Conservation (phyloP, 2,113 vertebrate species). For the Toxotes chatareus region DNA sequence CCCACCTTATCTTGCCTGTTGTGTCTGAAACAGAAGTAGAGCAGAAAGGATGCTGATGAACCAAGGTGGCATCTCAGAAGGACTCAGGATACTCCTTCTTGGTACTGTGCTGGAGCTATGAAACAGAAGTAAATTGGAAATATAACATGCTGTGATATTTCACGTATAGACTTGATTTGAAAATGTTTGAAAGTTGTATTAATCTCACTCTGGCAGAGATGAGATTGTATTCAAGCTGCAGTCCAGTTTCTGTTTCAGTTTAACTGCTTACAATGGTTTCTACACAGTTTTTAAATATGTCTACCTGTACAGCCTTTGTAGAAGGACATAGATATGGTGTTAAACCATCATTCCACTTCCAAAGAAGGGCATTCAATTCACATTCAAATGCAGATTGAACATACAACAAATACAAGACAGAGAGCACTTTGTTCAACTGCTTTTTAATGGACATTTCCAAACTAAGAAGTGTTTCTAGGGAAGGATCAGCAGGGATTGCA, state of each 20-base stretch:
- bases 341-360: constrained; percentile 3
- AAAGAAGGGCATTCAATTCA: neutral
- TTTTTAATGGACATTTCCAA: constrained; percentile 13
- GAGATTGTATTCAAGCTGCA: neutral
- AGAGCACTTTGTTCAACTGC: neutral
- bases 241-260: neutral
- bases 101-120: neutral
- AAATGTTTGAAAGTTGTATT: constrained; percentile 5
- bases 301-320: neutral
- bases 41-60: constrained; percentile 64
- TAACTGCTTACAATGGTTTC: neutral
- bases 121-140: neutral
- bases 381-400: neutral
- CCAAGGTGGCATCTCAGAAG: neutral
- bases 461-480: neutral
- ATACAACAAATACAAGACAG: neutral
- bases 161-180: constrained; percentile 2
- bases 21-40: constrained; percentile 70
- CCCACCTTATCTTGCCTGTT: constrained; percentile 84
- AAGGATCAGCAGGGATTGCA: neutral
- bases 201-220: constrained; percentile 16
- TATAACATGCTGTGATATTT: neutral
- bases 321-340: neutral
- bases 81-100: neutral
- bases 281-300: constrained; percentile 3